Base-by-base conservation (phyloP, 2,888 invertebrate species). In the Papilio protenor region DNA sequence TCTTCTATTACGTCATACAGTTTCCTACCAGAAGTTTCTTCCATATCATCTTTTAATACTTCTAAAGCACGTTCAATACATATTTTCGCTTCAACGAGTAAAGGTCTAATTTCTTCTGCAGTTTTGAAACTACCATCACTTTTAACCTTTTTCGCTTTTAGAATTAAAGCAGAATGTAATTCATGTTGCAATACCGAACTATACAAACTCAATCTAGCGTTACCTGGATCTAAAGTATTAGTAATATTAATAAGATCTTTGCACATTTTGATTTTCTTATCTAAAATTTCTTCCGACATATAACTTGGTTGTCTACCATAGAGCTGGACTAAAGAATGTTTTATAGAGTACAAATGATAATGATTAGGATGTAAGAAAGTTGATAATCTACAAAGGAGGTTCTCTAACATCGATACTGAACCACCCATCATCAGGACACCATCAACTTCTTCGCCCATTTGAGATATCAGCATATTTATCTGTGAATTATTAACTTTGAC, bases 321-420 rank as follows among this genome's bases (percentile, higher is more conserved):
- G 73, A 98, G 88, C 87, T 98, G 98, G 75, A 98, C 95, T 49
- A 98, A 91, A 0, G 97, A 97, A 90, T 98, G 98, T 84, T 97
- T 97, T 12, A 98, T 95, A 0, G 97, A 96, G 85, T 97, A 97
- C 81, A 97, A 95, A 83, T 98, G 97, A 87, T 97, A 98, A 90
- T 98, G 98, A 86, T 97, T 96, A 0, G 97, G 96, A 91, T 98
- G 98, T 77, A 98, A 92, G 83, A 98, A 97, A 80, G 96, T 96
- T 2, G 96, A 95, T 75, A 98, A 90, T 82, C 97, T 96, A 72
- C 95, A 95, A 12, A 97, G 86, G 4, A 98, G 89, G 77, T 95
- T 94, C 84, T 97, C 96, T 79, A 97, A 89, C 81, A 95, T 95
- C 16, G 95, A 91, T 0, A 96, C 93, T 14, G 95, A 95, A 1